Evolutionary conservation across 1,140 invertebrate species (phyloP), one percentile per base, ranked within the genome.

Genomic region (Anastatus disparis): DNA sequence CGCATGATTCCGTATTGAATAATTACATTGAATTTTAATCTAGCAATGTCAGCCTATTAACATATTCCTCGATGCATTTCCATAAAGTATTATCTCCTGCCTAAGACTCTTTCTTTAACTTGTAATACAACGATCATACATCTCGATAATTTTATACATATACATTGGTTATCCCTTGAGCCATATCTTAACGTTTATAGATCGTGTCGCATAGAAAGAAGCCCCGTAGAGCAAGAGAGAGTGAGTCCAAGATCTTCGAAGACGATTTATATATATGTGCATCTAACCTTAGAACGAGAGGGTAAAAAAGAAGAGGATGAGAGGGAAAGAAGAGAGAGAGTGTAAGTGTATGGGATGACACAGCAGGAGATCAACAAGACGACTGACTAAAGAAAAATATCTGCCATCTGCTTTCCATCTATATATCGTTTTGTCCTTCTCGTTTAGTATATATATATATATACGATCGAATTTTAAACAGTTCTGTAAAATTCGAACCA

Each of bases 381-480:
- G 46, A 31, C 61, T 24, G 50, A 4, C n/a, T n/a, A n/a, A n/a
- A n/a, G 13, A 24, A 56, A n/a, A 26, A 58, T 58, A 70, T 70
- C 40, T 63, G 67, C 67, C 67, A 70, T 62, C 67, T 70, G 20
- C 35, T 10, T 35, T 22, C 35, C 44, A 63, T 62, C 59, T 35
- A 27, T 52, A 52, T 42, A 48, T 31, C 24, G 6, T 50, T 29
- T 0, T 15, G 0, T 48, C 61, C 61, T 40, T 50, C 56, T 44
- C 27, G 42, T n/a, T n/a, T n/a, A n/a, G n/a, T n/a, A n/a, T n/a
- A n/a, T n/a, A n/a, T n/a, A n/a, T n/a, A n/a, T n/a, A 35, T 48
- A 35, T 38, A 38, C 17, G 59, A 70, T 70, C 61, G 68, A 70
- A 70, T 70, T 70, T 70, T 70, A 70, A 70, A 24, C 52, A 70